A percentile compares a stretch with the other conserved stretches of the same genome.
Evolutionary conservation across 2,888 invertebrate genomes (phyloP).

Genomic region (Syrista parreyssii): DNA sequence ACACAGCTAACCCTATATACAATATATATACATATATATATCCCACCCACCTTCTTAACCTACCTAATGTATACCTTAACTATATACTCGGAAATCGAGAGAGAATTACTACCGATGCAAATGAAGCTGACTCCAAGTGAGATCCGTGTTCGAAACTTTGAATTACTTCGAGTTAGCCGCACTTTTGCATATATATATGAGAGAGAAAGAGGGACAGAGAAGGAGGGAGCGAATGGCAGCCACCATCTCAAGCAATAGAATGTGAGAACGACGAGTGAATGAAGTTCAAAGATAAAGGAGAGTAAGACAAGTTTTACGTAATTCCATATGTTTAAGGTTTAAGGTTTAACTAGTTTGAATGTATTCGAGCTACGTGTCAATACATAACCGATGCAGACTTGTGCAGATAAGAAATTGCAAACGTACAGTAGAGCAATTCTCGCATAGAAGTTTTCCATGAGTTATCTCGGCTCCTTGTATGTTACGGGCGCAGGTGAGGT

Average conservation of each 20-base stretch:
- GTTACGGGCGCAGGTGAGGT: neutral
- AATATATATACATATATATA: neutral
- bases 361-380: neutral
- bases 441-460: neutral
- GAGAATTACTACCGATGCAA: neutral
- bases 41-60: neutral
- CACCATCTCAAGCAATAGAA: neutral
- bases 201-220: neutral
- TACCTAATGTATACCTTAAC: neutral
- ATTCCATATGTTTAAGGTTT: neutral
- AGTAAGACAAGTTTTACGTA: neutral
- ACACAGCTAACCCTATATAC: neutral
- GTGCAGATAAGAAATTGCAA: neutral
- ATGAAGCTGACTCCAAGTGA: neutral
- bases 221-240: neutral
- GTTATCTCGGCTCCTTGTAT: neutral
- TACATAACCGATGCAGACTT: neutral
- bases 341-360: neutral
- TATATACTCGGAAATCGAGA: neutral
- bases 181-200: neutral
- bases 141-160: neutral
- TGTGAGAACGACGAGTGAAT: neutral
- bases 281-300: neutral
- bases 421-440: neutral
- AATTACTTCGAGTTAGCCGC: neutral